Conservation (phyloP, 2,888 invertebrate genomes). For the Prosopocoilus inquinatus region DNA sequence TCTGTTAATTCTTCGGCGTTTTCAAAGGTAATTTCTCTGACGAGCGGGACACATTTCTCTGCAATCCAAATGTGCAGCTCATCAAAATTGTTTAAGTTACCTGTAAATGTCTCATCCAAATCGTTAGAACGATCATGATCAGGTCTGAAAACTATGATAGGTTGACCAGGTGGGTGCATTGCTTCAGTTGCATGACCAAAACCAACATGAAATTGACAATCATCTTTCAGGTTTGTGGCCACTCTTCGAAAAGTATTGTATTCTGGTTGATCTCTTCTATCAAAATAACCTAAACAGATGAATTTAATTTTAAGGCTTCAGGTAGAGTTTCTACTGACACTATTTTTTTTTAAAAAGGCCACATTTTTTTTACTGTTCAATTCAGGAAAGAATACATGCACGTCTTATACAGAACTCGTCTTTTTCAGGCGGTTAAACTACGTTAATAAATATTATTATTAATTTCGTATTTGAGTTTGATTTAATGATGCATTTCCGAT, state of each 20-base stretch:
- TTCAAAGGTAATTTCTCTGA: slow-evolving; percentile 98
- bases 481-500: no score
- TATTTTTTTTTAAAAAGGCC: no score
- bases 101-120: slow-evolving; percentile 80
- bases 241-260: slow-evolving; percentile 78
- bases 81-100: slow-evolving; percentile 72
- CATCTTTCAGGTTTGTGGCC: slow-evolving; percentile 88
- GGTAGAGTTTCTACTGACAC: no score
- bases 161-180: slow-evolving; percentile 84
- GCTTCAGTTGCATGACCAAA: slow-evolving; percentile 78
- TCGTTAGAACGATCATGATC: slow-evolving; percentile 78
- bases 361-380: no score
- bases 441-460: no score
- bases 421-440: no score
- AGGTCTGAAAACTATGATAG: slow-evolving; percentile 80
- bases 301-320: no score
- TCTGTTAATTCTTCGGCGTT: slow-evolving; percentile 99
- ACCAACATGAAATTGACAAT: slow-evolving; percentile 91
- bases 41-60: slow-evolving; percentile 93
- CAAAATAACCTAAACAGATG: slow-evolving; percentile 64
- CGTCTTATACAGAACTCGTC: no score
- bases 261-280: slow-evolving; percentile 73
- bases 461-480: no score
- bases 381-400: no score
- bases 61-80: slow-evolving; percentile 87